Percentiles rank a stretch among this genome's conserved stretches.
These are phyloP conservation scores for Homalodisca vitripennis DNA, from an alignment of 1,140 invertebrate species.

Conservation along the genomic window DNA sequence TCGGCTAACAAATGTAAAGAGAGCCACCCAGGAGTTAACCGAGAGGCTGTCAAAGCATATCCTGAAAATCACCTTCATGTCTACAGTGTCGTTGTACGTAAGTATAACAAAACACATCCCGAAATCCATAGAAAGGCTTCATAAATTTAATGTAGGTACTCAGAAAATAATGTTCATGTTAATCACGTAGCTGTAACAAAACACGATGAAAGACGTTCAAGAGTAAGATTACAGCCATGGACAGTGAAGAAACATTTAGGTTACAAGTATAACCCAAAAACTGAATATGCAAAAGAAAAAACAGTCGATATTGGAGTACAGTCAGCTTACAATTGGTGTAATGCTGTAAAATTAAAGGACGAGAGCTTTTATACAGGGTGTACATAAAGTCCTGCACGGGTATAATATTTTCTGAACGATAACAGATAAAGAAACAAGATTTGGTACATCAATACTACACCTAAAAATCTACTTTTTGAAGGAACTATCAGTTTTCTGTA, in stretches of 20 bases:
- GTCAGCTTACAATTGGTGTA: not conserved
- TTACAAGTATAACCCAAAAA: not conserved
- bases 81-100: not conserved
- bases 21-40: not conserved
- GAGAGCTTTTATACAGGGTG: not conserved
- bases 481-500: no score
- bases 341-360: not conserved
- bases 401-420: no score
- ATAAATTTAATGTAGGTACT: not conserved
- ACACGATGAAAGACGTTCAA: not conserved
- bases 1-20: not conserved
- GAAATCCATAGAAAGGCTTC: not conserved
- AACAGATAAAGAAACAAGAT: no score
- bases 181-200: not conserved
- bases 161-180: not conserved
- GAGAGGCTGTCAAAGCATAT: not conserved
- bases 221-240: not conserved
- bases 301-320: not conserved
- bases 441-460: no score
- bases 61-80: not conserved
- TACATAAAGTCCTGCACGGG: no score
- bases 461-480: no score
- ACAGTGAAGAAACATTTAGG: not conserved
- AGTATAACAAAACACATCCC: not conserved
- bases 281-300: not conserved